Evolutionary conservation across 1,140 invertebrate species (phyloP), one percentile per base, ranked within the genome.

Genomic region (Bursaphelenchus mucronatus): DNA sequence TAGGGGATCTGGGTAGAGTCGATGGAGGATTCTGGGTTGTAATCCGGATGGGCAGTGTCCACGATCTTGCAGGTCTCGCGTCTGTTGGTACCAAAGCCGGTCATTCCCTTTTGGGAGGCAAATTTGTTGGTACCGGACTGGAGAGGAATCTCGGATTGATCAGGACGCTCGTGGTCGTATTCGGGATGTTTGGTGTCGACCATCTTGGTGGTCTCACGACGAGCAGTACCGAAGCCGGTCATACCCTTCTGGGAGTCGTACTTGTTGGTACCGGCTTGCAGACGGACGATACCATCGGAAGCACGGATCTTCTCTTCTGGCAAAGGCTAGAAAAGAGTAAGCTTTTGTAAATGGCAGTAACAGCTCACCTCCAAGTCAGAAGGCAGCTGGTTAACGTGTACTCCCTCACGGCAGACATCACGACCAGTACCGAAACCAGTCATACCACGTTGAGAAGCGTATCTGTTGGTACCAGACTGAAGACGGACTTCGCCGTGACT

Each of bases 211-310:
- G 78, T 81, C 62, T 81, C 78, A 66, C 78, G 76, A 72, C 77
- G 76, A 15, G 64, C 63, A 19, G 77, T 79, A 67, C 78, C 79
- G 68, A 80, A 80, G 19, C 62, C 56, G 11, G 43, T 63, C 62
- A 76, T 65, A 46, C 71, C 76, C 55, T 71, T 73, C 51, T 79
- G 75, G 4, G 73, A 74, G 58, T 73, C 74, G 58, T 71, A 73
- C 45, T 80, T 81, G 76, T 80, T 80, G 45, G 79, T 81, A 74
- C 78, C 78, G 40, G 79, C 55, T 58, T 80, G 78, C n/a, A 81
- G 68, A 70, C 77, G 79, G 51, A 79, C 79, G 57, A 80, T 80
- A 43, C 78, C 78, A 47, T 80, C 78, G 15, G 68, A 75, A 46
- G 77, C 63, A 64, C 78, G 78, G 58, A 81, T 81, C 71, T 80